Evolutionary conservation across 2,888 invertebrate genomes (phyloP), one percentile per base, ranked within the genome.

Genomic region (Beris morrisii): DNA sequence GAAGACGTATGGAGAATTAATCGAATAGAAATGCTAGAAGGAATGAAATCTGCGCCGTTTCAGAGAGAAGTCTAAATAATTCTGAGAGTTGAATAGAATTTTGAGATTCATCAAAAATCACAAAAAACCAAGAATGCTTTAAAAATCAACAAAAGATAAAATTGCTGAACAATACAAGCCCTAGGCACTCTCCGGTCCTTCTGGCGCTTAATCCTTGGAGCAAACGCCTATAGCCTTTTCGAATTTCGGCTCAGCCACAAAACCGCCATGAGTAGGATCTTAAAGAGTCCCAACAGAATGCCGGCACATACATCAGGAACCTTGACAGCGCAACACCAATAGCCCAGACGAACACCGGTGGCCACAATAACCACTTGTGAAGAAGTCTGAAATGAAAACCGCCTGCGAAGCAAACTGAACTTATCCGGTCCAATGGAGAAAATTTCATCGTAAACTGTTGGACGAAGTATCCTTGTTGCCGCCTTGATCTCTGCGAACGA

Each of bases 371-470:
- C 5, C 84, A 74, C 1, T 81, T 5, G 86, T 83, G 70, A 95
- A 89, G 76, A 92, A 90, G 67, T 87, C 86, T 4, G 88, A 83
- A 28, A 97, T 83, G 77, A 91, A 86, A 4, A 89, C 85, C 0
- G 93, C 88, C 72, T 97, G 83, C 31, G 96, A 94, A 0, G 94
- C 88, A 98, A 98, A 57, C 86, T 86, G 56, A 89, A 97, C 74
- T 93, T 90, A 79, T 96, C 96, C 0, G 95, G 91, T 0, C 93
- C 92, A 22, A 93, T 82, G 44, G 85, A 85, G 68, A 89, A 80
- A 71, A 89, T 84, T 76, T 92, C 90, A 71, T 86, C 86, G 68
- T 83, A 81, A 13, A 81, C 78, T 75, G 88, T 87, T 0, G 96
- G 96, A 32, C 97, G 84, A 72, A 89, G 84, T 74, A 96, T 83